Base-by-base conservation (phyloP, 2,888 invertebrate species). In the Eilema sororculum region DNA sequence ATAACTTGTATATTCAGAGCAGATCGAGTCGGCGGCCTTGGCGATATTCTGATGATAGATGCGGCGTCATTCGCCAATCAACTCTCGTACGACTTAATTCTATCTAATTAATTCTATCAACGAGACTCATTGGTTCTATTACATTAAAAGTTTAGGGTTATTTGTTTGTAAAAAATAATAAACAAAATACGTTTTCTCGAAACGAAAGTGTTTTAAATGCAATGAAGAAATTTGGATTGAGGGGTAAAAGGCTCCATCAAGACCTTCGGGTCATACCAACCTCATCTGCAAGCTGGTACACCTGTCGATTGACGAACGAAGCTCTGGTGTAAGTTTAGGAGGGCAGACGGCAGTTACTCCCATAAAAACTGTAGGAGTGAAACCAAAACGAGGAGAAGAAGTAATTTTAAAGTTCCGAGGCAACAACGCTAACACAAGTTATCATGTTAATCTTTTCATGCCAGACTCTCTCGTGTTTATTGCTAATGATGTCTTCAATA, bases 81-180 rank as follows among this genome's bases (percentile, higher is more conserved):
- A 73, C 78, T 78, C 73, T 79, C 78, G 81, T 84, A 81, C 80
- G 82, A 74, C 76, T 82, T 82, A 84, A 80, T 86, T 84, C 80
- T 85, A 87, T 84, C 80, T 85, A 87, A 90, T 89, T 87, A 86
- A 88, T 87, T 87, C 87, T 80, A 86, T 85, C 86, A 84, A 83
- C 82, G 78, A 83, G 79, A 81, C 72, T 83, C 78, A 83, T 83
- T 79, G 80, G 67, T 76, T 80, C 75, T 80, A 74, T 84, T 83
- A 82, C 82, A 82, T 81, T 72, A 80, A 77, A 78, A 74, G 68
- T 76, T 57, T 78, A 46, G 46, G 16, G 41, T 75, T 74, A 79
- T 81, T 78, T 73, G 77, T 20, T 78, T 77, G 74, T 72, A 69
- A 37, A 16, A 33, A 33, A 37, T 12, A 68, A 61, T 22, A 24